phyloP scores from a whole-genome alignment of 2,113 vertebrate genomes.

The Lontra canadensis region DNA sequence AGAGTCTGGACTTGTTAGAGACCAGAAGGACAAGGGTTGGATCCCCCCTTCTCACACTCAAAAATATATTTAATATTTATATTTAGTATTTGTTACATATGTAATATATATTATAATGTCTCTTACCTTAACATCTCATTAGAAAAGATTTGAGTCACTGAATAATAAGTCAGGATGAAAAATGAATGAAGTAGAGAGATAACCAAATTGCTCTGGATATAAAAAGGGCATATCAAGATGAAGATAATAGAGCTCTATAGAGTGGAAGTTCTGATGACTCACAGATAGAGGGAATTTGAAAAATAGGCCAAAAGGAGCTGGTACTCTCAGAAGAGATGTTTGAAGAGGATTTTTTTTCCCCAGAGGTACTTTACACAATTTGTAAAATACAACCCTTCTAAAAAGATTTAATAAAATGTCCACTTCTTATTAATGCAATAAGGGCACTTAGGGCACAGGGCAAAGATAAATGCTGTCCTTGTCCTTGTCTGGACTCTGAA shows the following conservation, averaged over 20 bases:
- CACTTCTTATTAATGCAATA: neutral
- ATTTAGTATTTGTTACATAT: neutral
- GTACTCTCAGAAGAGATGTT: neutral
- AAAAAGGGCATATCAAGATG: neutral
- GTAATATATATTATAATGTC: neutral
- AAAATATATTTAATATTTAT: neutral
- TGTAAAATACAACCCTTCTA: neutral
- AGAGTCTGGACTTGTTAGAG: neutral
- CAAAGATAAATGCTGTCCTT: neutral
- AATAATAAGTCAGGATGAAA: neutral
- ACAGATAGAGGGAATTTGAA: neutral
- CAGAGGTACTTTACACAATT: neutral
- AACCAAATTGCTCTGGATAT: neutral
- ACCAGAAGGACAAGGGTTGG: neutral
- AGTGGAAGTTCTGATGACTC: neutral
- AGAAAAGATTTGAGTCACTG: neutral
- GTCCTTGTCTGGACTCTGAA: neutral
- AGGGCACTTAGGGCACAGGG: neutral
- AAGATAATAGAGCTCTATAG: neutral
- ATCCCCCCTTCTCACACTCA: neutral
- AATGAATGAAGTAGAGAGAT: neutral
- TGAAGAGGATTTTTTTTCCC: neutral
- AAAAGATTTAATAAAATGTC: neutral
- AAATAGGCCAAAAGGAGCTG: neutral
- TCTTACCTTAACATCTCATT: neutral